Evolutionary conservation across 2,888 invertebrate species (phyloP).

Genomic region (Notodonta dromedarius): DNA sequence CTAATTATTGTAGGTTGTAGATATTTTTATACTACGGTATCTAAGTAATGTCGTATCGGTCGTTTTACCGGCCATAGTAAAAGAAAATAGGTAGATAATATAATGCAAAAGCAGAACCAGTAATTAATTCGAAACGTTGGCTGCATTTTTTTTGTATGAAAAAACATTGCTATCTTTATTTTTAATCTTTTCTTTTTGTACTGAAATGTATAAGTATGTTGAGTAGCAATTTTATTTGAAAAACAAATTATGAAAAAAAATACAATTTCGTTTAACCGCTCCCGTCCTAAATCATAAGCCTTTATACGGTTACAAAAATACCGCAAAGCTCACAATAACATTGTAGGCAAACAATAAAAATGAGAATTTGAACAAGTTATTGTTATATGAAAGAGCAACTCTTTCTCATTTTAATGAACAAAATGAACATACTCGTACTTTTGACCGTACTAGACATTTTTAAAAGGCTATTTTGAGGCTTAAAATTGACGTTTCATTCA

Average conservation of each 20-base stretch:
- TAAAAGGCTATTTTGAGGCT: conserved; percentile 67
- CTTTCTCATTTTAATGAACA: conserved; percentile 23
- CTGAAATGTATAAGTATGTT: too few relatives aligned
- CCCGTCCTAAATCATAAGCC: background rate
- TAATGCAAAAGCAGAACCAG: too few relatives aligned
- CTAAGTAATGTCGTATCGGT: too few relatives aligned
- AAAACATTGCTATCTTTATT: too few relatives aligned
- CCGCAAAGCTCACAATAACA: background rate
- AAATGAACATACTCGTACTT: conserved; percentile 51
- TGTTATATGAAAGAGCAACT: conserved; percentile 5
- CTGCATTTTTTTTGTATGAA: too few relatives aligned
- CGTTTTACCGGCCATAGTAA: background rate
- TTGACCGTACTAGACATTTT: conserved; percentile 58
- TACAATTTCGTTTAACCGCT: background rate
- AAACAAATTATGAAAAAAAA: background rate
- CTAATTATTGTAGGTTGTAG: too few relatives aligned
- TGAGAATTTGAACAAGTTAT: conserved; percentile 11
- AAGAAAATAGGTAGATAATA: too few relatives aligned
- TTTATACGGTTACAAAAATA: background rate
- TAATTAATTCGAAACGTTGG: too few relatives aligned
- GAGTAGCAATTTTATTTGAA: too few relatives aligned
- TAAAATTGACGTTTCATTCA: conserved; percentile 75
- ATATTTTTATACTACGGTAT: background rate
- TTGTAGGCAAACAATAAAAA: background rate
- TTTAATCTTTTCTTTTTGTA: too few relatives aligned